A percentile compares a stretch with the other conserved stretches of the same genome.
These are phyloP conservation scores for Anastrepha ludens DNA, from an alignment of 1,140 invertebrate species.

Conservation along the genomic window DNA sequence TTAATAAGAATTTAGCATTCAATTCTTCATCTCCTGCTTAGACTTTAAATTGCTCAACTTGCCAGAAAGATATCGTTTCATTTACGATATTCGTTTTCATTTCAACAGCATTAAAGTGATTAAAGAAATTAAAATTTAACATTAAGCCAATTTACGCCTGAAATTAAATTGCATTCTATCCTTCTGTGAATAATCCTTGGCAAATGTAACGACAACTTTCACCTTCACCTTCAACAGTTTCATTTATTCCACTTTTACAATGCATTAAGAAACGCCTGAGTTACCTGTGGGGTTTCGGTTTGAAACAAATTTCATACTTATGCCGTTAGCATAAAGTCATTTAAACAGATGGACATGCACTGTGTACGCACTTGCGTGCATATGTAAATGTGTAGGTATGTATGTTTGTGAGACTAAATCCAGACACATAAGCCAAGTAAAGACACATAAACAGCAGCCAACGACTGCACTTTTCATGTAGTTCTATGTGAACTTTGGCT, in stretches of 20 bases:
- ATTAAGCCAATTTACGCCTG: conserved; percentile 21
- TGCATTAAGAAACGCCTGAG: neutral
- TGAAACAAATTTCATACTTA: neutral
- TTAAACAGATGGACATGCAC: too few species aligned
- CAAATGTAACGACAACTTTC: conserved; percentile 4
- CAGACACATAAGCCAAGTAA: neutral
- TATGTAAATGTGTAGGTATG: neutral
- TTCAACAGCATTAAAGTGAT: neutral
- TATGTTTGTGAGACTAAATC: neutral
- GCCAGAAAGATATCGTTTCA: neutral
- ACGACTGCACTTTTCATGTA: neutral
- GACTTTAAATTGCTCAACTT: neutral
- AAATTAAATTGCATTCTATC: conserved; percentile 11
- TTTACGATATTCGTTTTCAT: neutral
- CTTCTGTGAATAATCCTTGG: neutral
- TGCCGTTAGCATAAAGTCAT: too few species aligned
- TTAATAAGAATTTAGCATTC: neutral
- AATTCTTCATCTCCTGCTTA: neutral
- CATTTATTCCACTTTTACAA: neutral
- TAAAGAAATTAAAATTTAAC: conserved; percentile 3
- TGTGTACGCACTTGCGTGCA: neutral
- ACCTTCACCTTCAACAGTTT: conserved; percentile 34
- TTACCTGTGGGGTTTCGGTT: neutral
- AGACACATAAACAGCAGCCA: conserved; percentile 1
- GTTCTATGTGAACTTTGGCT: conserved; percentile 1